Conservation (phyloP, 2,797 vertebrate species). For the Anguilla pacifica region DNA sequence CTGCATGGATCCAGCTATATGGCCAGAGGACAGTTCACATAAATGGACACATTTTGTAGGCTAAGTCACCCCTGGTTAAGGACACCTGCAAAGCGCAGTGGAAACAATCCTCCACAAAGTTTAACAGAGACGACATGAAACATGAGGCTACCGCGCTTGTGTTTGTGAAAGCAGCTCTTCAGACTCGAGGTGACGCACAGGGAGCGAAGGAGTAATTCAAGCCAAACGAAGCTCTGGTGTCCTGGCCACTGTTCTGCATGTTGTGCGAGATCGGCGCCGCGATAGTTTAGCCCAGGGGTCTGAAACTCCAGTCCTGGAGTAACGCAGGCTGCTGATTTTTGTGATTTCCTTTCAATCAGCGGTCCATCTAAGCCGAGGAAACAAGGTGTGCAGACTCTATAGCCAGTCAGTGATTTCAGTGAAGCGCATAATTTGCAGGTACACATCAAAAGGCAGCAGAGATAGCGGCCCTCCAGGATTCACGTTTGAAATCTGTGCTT, state of each 20-base stretch:
- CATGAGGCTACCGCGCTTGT: background rate
- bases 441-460: background rate
- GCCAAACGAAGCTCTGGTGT: background rate
- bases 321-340: background rate
- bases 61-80: constrained; percentile 1
- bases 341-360: background rate
- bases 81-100: background rate
- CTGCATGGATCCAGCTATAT: background rate
- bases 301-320: background rate
- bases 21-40: background rate
- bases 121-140: constrained; percentile 4
- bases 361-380: background rate
- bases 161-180: background rate
- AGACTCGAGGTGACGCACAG: background rate
- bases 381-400: background rate
- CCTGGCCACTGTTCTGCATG: background rate
- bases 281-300: background rate
- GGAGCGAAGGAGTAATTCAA: background rate
- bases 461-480: background rate
- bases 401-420: background rate
- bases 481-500: background rate
- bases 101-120: background rate
- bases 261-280: background rate
- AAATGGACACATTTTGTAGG: background rate
- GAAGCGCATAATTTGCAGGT: background rate